Conservation (phyloP, 2,113 vertebrate genomes). For the Cyphomyrus plagiostoma region DNA sequence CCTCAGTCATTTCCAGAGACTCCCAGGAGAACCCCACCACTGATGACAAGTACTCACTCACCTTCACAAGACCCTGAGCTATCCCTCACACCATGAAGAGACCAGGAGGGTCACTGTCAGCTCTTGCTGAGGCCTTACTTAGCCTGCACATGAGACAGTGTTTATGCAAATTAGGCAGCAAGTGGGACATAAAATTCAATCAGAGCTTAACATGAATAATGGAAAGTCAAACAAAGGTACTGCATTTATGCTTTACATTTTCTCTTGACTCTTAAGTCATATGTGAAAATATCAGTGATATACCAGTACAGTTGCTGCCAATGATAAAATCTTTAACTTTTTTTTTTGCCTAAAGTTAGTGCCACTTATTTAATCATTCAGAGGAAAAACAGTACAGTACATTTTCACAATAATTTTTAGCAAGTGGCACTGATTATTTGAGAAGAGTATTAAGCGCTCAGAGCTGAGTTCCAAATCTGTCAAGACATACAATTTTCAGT, state of each 20-base stretch:
- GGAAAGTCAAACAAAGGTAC: background rate
- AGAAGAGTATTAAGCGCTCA: background rate
- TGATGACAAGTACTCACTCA: background rate
- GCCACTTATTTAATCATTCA: background rate
- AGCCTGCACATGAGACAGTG: background rate
- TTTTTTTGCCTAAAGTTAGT: background rate
- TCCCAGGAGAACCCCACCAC: constrained; percentile 23
- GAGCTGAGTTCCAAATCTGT: background rate
- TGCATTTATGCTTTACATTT: background rate
- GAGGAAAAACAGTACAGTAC: background rate
- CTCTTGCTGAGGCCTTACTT: background rate
- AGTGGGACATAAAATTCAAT: background rate
- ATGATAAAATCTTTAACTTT: background rate
- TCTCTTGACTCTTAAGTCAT: background rate
- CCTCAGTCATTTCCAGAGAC: constrained; percentile 18
- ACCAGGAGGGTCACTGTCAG: background rate
- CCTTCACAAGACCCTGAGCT: background rate
- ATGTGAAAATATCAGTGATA: background rate
- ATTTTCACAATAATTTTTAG: background rate
- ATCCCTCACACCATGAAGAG: background rate
- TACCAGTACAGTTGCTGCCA: background rate
- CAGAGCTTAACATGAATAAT: background rate
- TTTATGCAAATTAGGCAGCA: background rate
- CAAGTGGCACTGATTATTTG: background rate
- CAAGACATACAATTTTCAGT: background rate